A percentile compares a stretch with the other conserved stretches of the same genome.
These are phyloP conservation scores for Ceratotherium simum DNA, from an alignment of 2,113 vertebrate genomes.

Conservation along the genomic window DNA sequence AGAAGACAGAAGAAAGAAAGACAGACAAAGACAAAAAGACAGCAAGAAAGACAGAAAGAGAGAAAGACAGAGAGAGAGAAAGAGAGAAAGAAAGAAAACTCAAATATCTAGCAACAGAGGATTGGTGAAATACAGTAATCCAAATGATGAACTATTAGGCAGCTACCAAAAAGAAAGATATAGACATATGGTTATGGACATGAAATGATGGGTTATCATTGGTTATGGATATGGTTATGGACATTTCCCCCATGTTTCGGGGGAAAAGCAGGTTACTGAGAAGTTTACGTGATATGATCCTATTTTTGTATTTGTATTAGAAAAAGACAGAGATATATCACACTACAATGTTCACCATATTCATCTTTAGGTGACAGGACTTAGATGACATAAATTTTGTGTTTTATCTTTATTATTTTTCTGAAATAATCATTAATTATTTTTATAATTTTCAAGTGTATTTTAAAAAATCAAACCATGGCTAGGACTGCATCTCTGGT, in stretches of 20 bases:
- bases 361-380: neutral
- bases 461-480: neutral
- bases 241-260: neutral
- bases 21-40: no score
- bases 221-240: no score
- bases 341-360: neutral
- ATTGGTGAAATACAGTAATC: neutral
- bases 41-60: neutral
- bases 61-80: no score
- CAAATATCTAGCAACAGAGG: neutral
- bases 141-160: neutral
- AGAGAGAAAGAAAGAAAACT: neutral
- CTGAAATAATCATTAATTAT: neutral
- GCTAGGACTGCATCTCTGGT: neutral
- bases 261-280: neutral
- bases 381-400: neutral
- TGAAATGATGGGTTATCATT: neutral
- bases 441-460: neutral
- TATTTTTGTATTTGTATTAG: conserved; percentile 5
- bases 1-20: neutral
- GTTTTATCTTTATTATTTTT: conserved; percentile 38
- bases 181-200: neutral
- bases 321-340: neutral
- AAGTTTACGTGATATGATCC: neutral
- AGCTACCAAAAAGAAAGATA: neutral